phyloP scores from a whole-genome alignment of 2,888 invertebrate genomes.

The Tiphia femorata region DNA sequence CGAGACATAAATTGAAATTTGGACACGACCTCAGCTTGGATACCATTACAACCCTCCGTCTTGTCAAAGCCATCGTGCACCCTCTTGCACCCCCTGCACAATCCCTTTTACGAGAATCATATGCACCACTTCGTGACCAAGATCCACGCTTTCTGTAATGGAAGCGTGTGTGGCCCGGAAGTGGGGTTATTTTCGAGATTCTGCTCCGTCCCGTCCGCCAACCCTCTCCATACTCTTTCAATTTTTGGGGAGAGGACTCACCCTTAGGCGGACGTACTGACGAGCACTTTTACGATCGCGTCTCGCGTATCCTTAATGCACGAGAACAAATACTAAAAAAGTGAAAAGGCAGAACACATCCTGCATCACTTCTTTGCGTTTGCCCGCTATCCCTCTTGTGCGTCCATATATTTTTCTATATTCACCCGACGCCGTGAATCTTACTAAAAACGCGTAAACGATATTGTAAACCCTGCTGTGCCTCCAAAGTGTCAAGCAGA shows the following conservation, averaged over 20 bases:
- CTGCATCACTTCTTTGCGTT: too few relatives aligned
- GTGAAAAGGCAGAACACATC: too few relatives aligned
- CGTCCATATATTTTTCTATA: too few relatives aligned
- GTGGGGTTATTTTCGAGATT: conserved; percentile 22
- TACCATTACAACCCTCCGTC: conserved; percentile 1
- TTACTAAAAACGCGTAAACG: too few relatives aligned
- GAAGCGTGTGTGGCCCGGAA: conserved; percentile 34
- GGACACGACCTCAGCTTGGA: too few relatives aligned
- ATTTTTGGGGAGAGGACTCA: conserved; percentile 26
- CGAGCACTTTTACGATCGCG: conserved; percentile 14
- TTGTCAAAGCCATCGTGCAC: too few relatives aligned
- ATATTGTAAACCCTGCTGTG: too few relatives aligned
- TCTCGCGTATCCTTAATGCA: conserved; percentile 22
- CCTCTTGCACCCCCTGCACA: conserved; percentile 15
- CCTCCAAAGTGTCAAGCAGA: too few relatives aligned
- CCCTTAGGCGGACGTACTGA: conserved; percentile 21
- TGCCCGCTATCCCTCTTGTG: too few relatives aligned
- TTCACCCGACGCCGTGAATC: too few relatives aligned
- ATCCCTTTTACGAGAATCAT: conserved; percentile 46
- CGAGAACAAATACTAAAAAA: conserved; percentile 19
- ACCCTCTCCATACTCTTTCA: conserved; percentile 5
- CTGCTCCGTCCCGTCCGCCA: neutral
- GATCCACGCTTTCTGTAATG: conserved; percentile 56
- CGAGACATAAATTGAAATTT: too few relatives aligned
- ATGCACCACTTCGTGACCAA: conserved; percentile 58